Evolutionary conservation across 2,797 vertebrate species (phyloP).

Genomic region (Pygocentrus nattereri): DNA sequence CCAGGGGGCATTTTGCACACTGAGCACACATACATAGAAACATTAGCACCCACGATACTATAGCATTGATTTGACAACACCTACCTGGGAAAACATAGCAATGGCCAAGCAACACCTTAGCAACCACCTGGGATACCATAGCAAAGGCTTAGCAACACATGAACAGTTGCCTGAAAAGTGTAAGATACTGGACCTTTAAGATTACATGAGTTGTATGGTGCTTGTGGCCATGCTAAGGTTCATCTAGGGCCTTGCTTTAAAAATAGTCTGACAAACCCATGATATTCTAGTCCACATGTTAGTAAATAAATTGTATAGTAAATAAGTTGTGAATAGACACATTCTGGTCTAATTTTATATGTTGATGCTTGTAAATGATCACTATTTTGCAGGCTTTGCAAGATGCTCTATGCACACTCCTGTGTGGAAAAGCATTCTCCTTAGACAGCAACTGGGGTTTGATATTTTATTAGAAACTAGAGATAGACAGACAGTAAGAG

Average conservation of each 20-base stretch:
- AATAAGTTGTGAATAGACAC: not conserved
- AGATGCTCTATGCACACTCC: not conserved
- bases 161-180: too few species aligned
- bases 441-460: not conserved
- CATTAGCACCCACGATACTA: too few species aligned
- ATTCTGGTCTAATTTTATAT: not conserved
- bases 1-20: too few species aligned
- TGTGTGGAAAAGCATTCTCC: not conserved
- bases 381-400: not conserved
- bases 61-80: too few species aligned
- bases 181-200: too few species aligned
- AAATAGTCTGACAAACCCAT: not conserved
- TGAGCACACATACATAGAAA: too few species aligned
- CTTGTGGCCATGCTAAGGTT: not conserved
- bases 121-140: too few species aligned
- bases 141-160: too few species aligned
- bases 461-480: not conserved
- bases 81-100: too few species aligned
- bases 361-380: not conserved
- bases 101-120: too few species aligned
- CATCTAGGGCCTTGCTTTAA: not conserved
- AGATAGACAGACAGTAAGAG: not conserved
- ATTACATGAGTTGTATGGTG: not conserved
- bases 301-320: not conserved
- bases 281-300: not conserved